Conservation (phyloP, 2,888 invertebrate genomes). For the Norana najaformis region DNA sequence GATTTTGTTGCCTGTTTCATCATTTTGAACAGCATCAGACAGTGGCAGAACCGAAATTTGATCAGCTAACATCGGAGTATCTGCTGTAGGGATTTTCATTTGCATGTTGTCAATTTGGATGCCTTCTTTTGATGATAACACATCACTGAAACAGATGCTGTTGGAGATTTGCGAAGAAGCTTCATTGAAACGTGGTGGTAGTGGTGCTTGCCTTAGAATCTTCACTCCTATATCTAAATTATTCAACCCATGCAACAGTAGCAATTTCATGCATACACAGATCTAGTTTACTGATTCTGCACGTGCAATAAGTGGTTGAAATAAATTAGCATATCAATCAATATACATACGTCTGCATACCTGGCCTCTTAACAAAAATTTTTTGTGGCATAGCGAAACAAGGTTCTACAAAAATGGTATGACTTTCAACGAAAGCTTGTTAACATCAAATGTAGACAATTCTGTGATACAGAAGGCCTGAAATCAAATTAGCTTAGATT, state of each 20-base stretch:
- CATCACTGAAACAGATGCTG: not conserved
- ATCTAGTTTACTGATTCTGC: not conserved
- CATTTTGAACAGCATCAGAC: not conserved
- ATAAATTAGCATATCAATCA: not conserved
- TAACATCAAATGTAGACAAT: not conserved
- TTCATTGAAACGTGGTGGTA: not conserved
- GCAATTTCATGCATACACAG: not conserved
- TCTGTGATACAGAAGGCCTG: not conserved
- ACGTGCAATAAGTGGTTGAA: not conserved
- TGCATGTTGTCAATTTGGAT: not conserved
- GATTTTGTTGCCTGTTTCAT: not conserved
- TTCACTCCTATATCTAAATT: not conserved
- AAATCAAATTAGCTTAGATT: not conserved
- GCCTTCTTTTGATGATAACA: not conserved
- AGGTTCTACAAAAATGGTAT: not conserved
- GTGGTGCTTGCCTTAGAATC: not conserved
- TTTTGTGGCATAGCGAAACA: not conserved
- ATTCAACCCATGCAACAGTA: not conserved
- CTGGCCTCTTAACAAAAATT: not conserved
- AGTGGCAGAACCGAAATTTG: not conserved
- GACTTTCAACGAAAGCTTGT: not conserved
- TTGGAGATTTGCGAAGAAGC: not conserved
- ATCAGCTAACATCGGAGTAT: not conserved
- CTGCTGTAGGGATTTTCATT: not conserved
- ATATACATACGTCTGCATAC: not conserved